Evolutionary conservation across 2,888 invertebrate genomes (phyloP).

Genomic region (Trachelus iudaicus): DNA sequence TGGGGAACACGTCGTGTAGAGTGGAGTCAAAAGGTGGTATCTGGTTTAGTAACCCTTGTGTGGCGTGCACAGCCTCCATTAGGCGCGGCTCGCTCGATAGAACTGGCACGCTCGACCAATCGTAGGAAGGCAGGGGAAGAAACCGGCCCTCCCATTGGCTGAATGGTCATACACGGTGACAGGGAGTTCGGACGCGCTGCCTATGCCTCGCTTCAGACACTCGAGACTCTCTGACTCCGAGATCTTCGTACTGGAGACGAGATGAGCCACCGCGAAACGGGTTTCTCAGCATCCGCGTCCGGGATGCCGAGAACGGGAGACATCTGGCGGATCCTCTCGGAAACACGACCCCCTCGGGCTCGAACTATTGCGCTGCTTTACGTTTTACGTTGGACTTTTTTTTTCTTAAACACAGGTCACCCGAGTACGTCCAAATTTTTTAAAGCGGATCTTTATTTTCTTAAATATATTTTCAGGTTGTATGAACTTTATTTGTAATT

Average conservation of each 20-base stretch:
- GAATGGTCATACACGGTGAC: constrained; percentile 46
- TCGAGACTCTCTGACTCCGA: background rate
- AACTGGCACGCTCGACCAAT: constrained; percentile 56
- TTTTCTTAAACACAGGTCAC: background rate
- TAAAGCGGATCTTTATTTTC: background rate
- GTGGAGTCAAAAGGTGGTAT: background rate
- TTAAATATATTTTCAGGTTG: background rate
- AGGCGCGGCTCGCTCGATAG: constrained; percentile 65
- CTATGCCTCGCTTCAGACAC: background rate
- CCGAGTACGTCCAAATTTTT: background rate
- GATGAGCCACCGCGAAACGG: constrained; percentile 25
- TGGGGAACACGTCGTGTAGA: background rate
- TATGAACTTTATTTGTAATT: background rate
- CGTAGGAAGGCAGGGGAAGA: constrained; percentile 49
- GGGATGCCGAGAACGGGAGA: constrained; percentile 45
- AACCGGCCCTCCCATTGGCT: constrained; percentile 57
- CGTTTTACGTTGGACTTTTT: background rate
- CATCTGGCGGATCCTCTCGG: constrained; percentile 45
- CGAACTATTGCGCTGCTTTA: background rate
- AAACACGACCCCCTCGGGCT: background rate
- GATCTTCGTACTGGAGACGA: constrained; percentile 6
- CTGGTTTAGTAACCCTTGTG: constrained; percentile 4
- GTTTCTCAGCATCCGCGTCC: constrained; percentile 33
- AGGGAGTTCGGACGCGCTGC: constrained; percentile 23
- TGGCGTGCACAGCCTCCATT: constrained; percentile 29